Base-by-base conservation (phyloP, 2,888 invertebrate genomes). In the Orthosia incerta region DNA sequence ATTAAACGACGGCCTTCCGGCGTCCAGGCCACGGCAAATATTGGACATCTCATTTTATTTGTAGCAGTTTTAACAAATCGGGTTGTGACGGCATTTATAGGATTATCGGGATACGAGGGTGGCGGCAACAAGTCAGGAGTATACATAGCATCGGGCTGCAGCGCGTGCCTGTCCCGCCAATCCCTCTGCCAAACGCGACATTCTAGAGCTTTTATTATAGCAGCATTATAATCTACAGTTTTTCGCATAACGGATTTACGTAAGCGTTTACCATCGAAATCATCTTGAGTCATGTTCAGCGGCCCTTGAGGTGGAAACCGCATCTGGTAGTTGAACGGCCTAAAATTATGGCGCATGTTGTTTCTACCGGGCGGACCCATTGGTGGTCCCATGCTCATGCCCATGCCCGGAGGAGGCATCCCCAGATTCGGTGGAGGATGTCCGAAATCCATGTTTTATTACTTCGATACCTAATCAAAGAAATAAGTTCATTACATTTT, bases 31-130 rank as follows among this genome's bases (percentile, higher is more conserved):
- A 99, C 98, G 89, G 99, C 99, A 94, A 99, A 99, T 89, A 99
- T 99, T 0, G 99, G 99, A 96, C 99, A 99, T 86, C 99, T 97
- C 98, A 99, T 99, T 97, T 99, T 99, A 95, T 99, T 99, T 71
- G 99, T 99, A 13, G 99, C 99, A n/a, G 99, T 99, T 95, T 99
- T 98, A 12, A 99, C 99, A 95, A 99, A 99, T 90, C 99, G 96
- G 59, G 98, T 98, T 7, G 99, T 99, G 18, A 99, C 99, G 84
- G 99, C 98, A 96, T 99, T 99, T 86, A 99, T 99, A 5, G 99
- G 99, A 94, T 99, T 99, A 92, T 99, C 99, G 65, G 98, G 97
- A 92, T 99, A 98, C 87, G 98, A 98, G n/a, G 98, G 98, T 4
- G 99, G 99, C 56, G 99, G 99, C 91, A 99, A 97, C 90, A 99